These are phyloP conservation scores for Temnothorax unifasciatus DNA, from an alignment of 2,888 invertebrate genomes.

Conservation along the genomic window DNA sequence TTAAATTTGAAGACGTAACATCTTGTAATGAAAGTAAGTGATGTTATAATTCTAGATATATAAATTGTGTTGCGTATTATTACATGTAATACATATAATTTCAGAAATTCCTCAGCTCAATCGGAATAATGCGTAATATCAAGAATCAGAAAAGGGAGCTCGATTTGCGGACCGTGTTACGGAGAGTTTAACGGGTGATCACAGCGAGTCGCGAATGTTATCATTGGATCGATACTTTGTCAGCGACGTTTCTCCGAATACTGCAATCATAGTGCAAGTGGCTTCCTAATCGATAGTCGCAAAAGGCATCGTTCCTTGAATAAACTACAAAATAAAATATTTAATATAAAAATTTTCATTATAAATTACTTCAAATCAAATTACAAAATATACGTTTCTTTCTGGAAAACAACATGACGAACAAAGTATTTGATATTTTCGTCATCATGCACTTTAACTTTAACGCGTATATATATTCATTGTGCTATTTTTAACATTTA, in stretches of 20 bases:
- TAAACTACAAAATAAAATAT: neutral
- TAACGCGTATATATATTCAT: neutral
- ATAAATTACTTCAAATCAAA: neutral
- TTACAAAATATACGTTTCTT: neutral
- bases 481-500: slow-evolving; percentile 43
- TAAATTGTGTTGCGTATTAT: neutral
- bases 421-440: slow-evolving; percentile 65
- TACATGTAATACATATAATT: neutral
- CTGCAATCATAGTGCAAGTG: neutral
- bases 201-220: slow-evolving; percentile 43
- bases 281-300: neutral
- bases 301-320: slow-evolving; percentile 4
- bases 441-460: slow-evolving; percentile 58
- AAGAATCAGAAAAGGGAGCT: slow-evolving; percentile 5
- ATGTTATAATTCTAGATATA: neutral
- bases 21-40: neutral
- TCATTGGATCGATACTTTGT: slow-evolving; percentile 12
- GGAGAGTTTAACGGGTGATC: slow-evolving; percentile 58
- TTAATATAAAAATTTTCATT: neutral
- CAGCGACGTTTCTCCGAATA: slow-evolving; percentile 14
- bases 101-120: slow-evolving; percentile 25
- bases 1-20: neutral
- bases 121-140: neutral
- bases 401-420: slow-evolving; percentile 16
- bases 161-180: slow-evolving; percentile 41